Base-by-base conservation (phyloP, 2,797 vertebrate species). In the Tarsius wallacei region DNA sequence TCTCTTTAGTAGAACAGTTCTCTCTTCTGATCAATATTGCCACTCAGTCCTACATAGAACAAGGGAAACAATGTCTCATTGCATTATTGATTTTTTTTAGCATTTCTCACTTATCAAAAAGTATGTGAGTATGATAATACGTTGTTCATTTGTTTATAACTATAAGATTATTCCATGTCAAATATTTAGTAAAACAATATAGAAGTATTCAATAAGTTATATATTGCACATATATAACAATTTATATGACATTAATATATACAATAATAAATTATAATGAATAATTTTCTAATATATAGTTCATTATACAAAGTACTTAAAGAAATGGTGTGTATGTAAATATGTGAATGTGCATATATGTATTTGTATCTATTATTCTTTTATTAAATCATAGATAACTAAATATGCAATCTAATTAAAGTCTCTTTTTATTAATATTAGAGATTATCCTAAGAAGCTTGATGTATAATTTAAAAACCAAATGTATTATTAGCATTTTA, bases 311-410 rank as follows among this genome's bases (percentile, higher is more conserved):
- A 89, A 63, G 33, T 91, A 82, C 31, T 24, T 33, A 71, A 90
- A 70, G 42, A 74, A 93, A 4, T n/a, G 92, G 24, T 82, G 1
- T 85, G 26, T 77, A 4, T 53, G 42, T 42, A 42, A 42, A 42
- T 42, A 42, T 42, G 42, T 42, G 42, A 42, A 21, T 51, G 13
- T 84, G 22, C 71, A 1, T 42, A 21, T 55, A 12, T 11, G 31
- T 78, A 17, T 80, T 17, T 82, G 2, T 49, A 14, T 64, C 76
- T 51, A 24, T 90, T 64, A 31, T 59, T 76, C 7, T 47, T 81
- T 86, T 76, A 86, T 55, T 93, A 88, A 95, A 71, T 81, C 24
- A 91, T 57, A 61, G 10, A 68, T 87, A 81, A 47, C 13, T 63
- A n/a, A 53, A 53, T 94, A 73, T 92, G 10, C 11, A 31, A 3